A percentile compares a stretch with the other conserved stretches of the same genome.
Evolutionary conservation across 2,888 invertebrate species (phyloP).

Genomic region (Macropis europaea): DNA sequence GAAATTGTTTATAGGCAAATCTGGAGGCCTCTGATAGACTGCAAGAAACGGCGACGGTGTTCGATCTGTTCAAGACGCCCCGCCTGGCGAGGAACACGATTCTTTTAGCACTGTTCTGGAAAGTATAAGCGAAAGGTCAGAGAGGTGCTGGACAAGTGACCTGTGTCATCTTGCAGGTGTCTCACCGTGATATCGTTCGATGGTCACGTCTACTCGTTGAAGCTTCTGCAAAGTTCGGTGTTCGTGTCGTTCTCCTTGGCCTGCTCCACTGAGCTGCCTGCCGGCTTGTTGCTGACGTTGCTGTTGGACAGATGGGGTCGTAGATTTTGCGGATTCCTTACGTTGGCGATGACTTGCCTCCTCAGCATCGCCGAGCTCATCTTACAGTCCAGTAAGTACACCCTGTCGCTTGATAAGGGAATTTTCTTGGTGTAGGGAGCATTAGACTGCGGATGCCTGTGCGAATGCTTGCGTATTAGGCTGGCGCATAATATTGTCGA

Average conservation of each 20-base stretch:
- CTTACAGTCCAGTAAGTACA: conserved; percentile 66
- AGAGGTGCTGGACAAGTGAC: not conserved
- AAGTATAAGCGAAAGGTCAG: conserved; percentile 45
- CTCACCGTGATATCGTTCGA: conserved; percentile 91
- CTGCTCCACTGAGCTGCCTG: conserved; percentile 90
- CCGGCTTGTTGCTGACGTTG: conserved; percentile 88
- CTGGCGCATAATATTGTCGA: too few relatives aligned
- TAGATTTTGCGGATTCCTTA: conserved; percentile 90
- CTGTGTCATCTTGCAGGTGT: conserved; percentile 81
- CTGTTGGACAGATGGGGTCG: conserved; percentile 91
- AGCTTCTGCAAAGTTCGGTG: conserved; percentile 89
- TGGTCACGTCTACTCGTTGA: conserved; percentile 92
- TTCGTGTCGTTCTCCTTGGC: conserved; percentile 92
- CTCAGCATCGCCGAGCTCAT: conserved; percentile 83
- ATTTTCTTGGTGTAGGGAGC: too few relatives aligned
- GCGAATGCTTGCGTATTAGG: too few relatives aligned
- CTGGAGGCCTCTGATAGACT: conserved; percentile 67
- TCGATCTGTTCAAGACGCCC: conserved; percentile 80
- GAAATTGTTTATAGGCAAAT: conserved; percentile 71
- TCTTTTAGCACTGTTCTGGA: conserved; percentile 80
- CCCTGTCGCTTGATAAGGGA: not conserved
- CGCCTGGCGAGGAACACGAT: conserved; percentile 80
- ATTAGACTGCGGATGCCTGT: too few relatives aligned
- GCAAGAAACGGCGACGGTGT: conserved; percentile 74
- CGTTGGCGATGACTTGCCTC: conserved; percentile 88